Evolutionary conservation across 2,113 vertebrate species (phyloP).

Genomic region (Mesitornis unicolor): DNA sequence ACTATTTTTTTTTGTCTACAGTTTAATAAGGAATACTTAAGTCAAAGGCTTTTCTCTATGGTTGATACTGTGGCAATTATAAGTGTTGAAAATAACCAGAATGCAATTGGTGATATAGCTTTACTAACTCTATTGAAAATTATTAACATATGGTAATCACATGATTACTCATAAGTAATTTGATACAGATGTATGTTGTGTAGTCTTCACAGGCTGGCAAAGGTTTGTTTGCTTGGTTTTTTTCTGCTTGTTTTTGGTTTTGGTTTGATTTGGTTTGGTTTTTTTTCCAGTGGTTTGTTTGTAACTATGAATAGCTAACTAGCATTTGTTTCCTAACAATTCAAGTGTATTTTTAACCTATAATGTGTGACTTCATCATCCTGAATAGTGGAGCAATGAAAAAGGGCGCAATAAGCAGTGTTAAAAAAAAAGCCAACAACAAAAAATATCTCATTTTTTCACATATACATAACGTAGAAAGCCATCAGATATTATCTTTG

Average conservation of each 20-base stretch:
- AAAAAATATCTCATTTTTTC: background rate
- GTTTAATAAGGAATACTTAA: background rate
- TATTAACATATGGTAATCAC: background rate
- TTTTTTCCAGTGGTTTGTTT: background rate
- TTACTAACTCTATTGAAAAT: background rate
- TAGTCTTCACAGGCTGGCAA: background rate
- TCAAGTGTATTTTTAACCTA: background rate
- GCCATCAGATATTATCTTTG: background rate
- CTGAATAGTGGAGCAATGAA: background rate
- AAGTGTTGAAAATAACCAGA: background rate
- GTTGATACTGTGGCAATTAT: background rate
- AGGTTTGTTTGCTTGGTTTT: background rate
- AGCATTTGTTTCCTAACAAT: background rate
- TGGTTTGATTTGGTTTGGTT: too few relatives aligned
- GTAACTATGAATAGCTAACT: background rate
- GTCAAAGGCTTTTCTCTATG: background rate
- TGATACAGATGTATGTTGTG: background rate
- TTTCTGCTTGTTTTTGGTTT: too few relatives aligned
- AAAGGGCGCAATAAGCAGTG: background rate
- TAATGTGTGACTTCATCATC: background rate
- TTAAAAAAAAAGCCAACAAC: background rate
- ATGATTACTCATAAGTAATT: background rate
- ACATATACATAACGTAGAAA: background rate
- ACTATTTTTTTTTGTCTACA: background rate
- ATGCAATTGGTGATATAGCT: background rate